These are phyloP conservation scores for Orgyia antiqua DNA, from an alignment of 2,888 invertebrate genomes.

Conservation along the genomic window DNA sequence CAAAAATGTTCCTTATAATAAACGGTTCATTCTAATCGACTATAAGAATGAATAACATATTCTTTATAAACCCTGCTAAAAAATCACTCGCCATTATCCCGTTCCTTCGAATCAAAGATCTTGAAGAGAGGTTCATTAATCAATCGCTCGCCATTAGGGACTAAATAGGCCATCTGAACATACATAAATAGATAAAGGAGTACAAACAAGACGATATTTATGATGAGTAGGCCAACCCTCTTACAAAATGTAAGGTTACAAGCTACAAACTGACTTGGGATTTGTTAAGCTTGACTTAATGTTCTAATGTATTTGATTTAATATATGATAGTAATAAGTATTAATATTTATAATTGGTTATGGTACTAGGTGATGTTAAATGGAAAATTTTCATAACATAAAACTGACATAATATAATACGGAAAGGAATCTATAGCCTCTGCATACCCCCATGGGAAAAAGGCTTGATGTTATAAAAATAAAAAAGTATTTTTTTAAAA, in stretches of 20 bases:
- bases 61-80: slow-evolving; percentile 16
- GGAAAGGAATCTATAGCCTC: slow-evolving; percentile 2
- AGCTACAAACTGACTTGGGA: not conserved
- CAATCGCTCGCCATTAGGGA: slow-evolving; percentile 14
- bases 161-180: slow-evolving; percentile 16
- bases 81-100: slow-evolving; percentile 19
- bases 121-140: slow-evolving; percentile 21
- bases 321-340: not conserved
- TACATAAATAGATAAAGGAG: slow-evolving; percentile 18
- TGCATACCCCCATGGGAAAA: too few relatives aligned
- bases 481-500: too few relatives aligned
- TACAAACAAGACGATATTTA: slow-evolving; percentile 11
- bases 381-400: too few relatives aligned
- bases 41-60: slow-evolving; percentile 19
- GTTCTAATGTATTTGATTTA: not conserved
- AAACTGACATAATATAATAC: too few relatives aligned
- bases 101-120: slow-evolving; percentile 17
- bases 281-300: not conserved
- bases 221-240: slow-evolving; percentile 17
- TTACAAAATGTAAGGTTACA: slow-evolving; percentile 8
- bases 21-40: too few relatives aligned
- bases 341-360: not conserved
- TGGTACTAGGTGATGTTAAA: not conserved
- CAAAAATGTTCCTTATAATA: too few relatives aligned
- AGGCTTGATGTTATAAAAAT: too few relatives aligned